phyloP scores from a whole-genome alignment of 1,140 invertebrate genomes.

The Solenopsis invicta region DNA sequence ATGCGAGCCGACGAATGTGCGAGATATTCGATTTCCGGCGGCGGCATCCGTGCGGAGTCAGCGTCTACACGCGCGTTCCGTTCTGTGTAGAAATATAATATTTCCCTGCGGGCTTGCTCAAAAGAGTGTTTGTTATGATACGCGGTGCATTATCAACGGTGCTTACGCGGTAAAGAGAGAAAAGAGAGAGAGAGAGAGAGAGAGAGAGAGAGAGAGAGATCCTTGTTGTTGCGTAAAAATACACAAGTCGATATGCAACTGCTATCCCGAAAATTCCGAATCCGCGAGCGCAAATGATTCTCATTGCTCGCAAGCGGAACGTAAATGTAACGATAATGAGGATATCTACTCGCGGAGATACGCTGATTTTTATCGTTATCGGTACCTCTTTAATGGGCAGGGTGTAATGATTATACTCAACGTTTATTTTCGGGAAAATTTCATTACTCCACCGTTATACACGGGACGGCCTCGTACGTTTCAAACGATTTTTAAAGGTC shows the following conservation, averaged over 20 bases:
- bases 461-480: neutral
- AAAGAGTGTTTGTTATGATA: neutral
- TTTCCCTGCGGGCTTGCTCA: neutral
- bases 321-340: constrained; percentile 68
- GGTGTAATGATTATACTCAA: constrained; percentile 2
- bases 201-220: neutral
- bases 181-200: neutral
- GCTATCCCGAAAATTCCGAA: neutral
- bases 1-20: neutral
- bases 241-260: neutral
- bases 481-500: constrained; percentile 3
- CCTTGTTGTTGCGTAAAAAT: neutral
- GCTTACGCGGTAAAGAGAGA: neutral
- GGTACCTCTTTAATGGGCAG: constrained; percentile 42
- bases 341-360: constrained; percentile 24
- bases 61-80: neutral
- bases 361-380: constrained; percentile 69
- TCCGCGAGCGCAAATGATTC: constrained; percentile 26
- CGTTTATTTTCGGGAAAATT: constrained; percentile 62
- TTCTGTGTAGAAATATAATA: constrained; percentile 5
- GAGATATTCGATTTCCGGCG: neutral
- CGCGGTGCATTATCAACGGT: neutral
- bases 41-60: neutral
- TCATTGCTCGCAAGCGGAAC: neutral
- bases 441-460: constrained; percentile 27